Base-by-base conservation (phyloP, 2,888 invertebrate genomes). In the Diplolepis rosae region DNA sequence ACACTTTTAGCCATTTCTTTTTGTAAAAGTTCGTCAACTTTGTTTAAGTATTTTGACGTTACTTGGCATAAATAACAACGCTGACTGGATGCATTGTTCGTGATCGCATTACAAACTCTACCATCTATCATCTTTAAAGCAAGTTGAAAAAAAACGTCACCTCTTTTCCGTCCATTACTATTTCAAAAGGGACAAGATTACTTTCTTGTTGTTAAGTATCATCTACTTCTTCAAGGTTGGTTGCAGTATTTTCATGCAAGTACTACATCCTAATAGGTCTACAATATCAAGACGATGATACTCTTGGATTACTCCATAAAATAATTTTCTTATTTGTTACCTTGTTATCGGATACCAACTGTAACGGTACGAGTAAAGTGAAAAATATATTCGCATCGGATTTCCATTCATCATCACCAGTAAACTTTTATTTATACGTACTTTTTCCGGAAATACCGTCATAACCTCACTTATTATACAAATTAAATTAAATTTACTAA, bases 381-480 rank as follows among this genome's bases (percentile, higher is more conserved):
- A 24, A 69, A 65, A 71, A 71, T 28, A 71, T 71, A 51, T 42
- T 71, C 15, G 35, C 61, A 68, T 68, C 71, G 24, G 66, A 30
- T 42, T 42, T 70, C 32, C 48, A 48, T 15, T 28, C 70, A 30
- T 56, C 71, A 50, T 51, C 71, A 54, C 65, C 65, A 45, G n/a
- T 39, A 73, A 76, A 74, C 68, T 68, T 69, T 50, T 72, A 52
- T 35, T 65, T 61, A 39, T 70, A 69, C 15, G 45, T 61, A 66
- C 72, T 74, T 65, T 77, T 71, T 3, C 70, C 72, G 52, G 74
- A 72, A 50, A 56, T 76, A 24, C 75, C 75, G 32, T 77, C 69
- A 66, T 73, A 77, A 45, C 71, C 70, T 75, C 75, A 75, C 39
- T 77, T n/a, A n/a, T n/a, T n/a, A n/a, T 76, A 54, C 69, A 77